Base-by-base conservation (phyloP, 2,797 vertebrate species). In the Parambassis ranga region DNA sequence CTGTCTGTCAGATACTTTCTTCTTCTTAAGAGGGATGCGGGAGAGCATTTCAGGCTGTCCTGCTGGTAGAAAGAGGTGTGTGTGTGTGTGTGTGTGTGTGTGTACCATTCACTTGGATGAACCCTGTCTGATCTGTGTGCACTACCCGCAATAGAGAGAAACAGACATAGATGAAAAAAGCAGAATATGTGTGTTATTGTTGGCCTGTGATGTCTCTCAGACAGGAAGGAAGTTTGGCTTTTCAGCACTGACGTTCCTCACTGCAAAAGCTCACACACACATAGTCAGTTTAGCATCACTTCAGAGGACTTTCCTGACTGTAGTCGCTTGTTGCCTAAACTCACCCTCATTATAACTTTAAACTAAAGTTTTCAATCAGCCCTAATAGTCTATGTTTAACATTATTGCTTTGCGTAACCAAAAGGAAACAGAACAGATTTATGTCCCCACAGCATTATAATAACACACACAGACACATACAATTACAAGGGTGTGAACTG, bases 201-300 rank as follows among this genome's bases (percentile, higher is more conserved):
- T 86, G 85, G 86, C 75, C 27, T 63, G 44, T 39, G 58, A 69
- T 82, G 71, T 77, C 47, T 9, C 52, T 82, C 77, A 86, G 79
- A 80, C 85, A 85, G 84, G 84, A 89, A 87, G 83, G 85, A 90
- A 80, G 82, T 79, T 71, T 46, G 74, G 57, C 56, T 80, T 80
- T 88, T 65, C 55, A 63, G 66, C 58, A 39, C 16, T 46, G 50
- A 75, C 74, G 85, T 65, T 76, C 50, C 79, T 63, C 55, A 23
- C 66, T 63, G 59, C 35, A 67, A 63, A 81, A 71, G 35, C 47
- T 24, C 32, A 53, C 18, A 10, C 19, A n/a, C 37, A 28, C 22
- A 52, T 48, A 18, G 36, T 28, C 46, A 46, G 14, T 16, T 31
- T 37, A 44, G 32, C 19, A 53, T 31, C 26, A 13, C n/a, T 31